Base-by-base conservation (phyloP, 2,797 vertebrate species). In the Lateolabrax maculatus region DNA sequence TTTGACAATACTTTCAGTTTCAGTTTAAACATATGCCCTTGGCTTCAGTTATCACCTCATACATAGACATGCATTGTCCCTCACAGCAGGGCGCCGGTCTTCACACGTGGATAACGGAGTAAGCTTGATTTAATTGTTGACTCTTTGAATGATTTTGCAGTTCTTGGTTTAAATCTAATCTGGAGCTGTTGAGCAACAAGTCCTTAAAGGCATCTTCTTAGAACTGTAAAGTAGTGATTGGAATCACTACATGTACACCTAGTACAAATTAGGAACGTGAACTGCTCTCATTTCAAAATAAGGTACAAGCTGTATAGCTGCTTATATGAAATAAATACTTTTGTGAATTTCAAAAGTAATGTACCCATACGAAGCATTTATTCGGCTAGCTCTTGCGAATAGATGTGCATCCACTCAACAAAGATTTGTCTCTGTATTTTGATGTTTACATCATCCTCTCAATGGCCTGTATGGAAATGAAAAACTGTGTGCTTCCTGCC, bases 231-330 rank as follows among this genome's bases (percentile, higher is more conserved):
- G 51, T 37, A 8, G 56, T 5, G 9, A 18, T 61, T 25, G 36
- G 34, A 57, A 36, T 57, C 56, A 37, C 34, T 37, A 8, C 19
- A 39, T 19, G 39, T 18, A 43, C n/a, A 61, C 9, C 13, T 25
- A 61, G 23, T 18, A 23, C n/a, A 11, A 63, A n/a, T 29, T 31
- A n/a, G 19, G 27, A 7, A n/a, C 31, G 27, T 31, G 58, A 29
- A 62, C 23, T 61, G 16, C n/a, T 37, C 5, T 57, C n/a, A 58
- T 41, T 61, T 61, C 6, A 41, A 61, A 43, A 61, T 36, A 56
- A 21, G 7, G 10, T 43, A 27, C 52, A 55, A 19, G 31, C 31
- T 37, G 25, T n/a, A 51, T 34, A 18, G 15, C 36, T 9, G 5
- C 37, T 66, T 23, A 43, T 21, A 41, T 43, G 48, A 43, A 72